These are phyloP conservation scores for Drosophila nigricruria DNA, from an alignment of 2,888 invertebrate species.

Conservation along the genomic window DNA sequence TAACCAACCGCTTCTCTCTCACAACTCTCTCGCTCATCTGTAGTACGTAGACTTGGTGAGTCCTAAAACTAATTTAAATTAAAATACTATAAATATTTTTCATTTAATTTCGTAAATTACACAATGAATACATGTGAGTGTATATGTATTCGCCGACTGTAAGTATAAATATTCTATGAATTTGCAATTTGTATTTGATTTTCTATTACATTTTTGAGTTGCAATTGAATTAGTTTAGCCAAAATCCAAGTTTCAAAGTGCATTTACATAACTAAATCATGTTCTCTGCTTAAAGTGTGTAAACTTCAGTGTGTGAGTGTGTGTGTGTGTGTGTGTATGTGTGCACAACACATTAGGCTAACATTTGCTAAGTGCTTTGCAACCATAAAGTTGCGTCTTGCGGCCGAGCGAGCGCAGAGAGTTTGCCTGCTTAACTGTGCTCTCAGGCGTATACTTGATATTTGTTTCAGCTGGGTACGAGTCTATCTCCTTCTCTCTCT, in stretches of 20 bases:
- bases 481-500: not conserved
- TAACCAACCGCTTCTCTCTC: slow-evolving; percentile 65
- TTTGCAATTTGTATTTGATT: slow-evolving; percentile 26
- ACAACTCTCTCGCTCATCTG: slow-evolving; percentile 68
- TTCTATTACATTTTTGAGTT: slow-evolving; percentile 29
- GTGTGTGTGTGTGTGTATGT: slow-evolving; percentile 1
- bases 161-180: slow-evolving; percentile 11
- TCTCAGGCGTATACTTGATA: slow-evolving; percentile 54
- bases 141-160: not conserved
- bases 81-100: slow-evolving; percentile 7
- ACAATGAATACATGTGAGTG: not conserved
- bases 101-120: slow-evolving; percentile 13
- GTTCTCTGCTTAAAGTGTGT: slow-evolving; percentile 21
- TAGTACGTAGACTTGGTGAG: slow-evolving; percentile 80
- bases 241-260: slow-evolving; percentile 57
- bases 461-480: slow-evolving; percentile 30
- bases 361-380: slow-evolving; percentile 46
- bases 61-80: slow-evolving; percentile 41
- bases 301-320: slow-evolving; percentile 2
- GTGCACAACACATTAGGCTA: slow-evolving; percentile 43
- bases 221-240: slow-evolving; percentile 54
- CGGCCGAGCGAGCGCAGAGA: slow-evolving; percentile 9
- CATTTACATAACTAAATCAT: slow-evolving; percentile 52
- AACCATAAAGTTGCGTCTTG: slow-evolving; percentile 41
- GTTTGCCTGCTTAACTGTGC: slow-evolving; percentile 1